Conservation (phyloP, 2,888 invertebrate species). For the Pinctada fucata region DNA sequence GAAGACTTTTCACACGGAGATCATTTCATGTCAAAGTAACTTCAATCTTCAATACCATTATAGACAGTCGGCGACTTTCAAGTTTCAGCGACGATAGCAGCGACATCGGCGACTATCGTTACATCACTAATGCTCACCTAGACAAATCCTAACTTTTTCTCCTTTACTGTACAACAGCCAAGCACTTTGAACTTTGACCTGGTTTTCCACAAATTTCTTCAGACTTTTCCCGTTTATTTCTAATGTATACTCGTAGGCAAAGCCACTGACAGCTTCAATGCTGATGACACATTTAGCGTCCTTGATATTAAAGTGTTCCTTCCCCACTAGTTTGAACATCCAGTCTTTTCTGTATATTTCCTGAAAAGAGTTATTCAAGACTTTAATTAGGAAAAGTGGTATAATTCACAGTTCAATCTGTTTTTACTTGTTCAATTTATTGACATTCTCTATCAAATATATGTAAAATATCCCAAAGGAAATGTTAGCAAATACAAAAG, state of each 20-base stretch:
- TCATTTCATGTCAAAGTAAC: too few species aligned
- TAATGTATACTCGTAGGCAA: conserved; percentile 89
- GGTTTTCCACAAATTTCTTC: conserved; percentile 88
- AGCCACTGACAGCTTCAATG: conserved; percentile 82
- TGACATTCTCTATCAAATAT: too few species aligned
- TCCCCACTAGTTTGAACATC: conserved; percentile 95
- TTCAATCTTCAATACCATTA: too few species aligned
- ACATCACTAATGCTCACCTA: conserved; percentile 82
- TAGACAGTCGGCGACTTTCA: too few species aligned
- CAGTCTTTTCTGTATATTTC: conserved; percentile 87
- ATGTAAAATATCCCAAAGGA: too few species aligned
- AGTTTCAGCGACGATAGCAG: too few species aligned
- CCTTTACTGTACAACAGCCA: conserved; percentile 82
- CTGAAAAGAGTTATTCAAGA: conserved; percentile 80
- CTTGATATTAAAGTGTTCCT: conserved; percentile 86
- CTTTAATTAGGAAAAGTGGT: too few species aligned
- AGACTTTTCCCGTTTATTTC: conserved; percentile 89
- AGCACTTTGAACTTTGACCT: conserved; percentile 85
- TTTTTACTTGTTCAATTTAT: too few species aligned
- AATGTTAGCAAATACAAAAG: too few species aligned
- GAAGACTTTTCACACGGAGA: too few species aligned
- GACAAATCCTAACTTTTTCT: conserved; percentile 81
- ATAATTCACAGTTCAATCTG: too few species aligned
- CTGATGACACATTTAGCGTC: conserved; percentile 78
- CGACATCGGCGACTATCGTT: too few species aligned